A percentile compares a stretch with the other conserved stretches of the same genome.
These are phyloP conservation scores for Xiphorhynchus elegans DNA, from an alignment of 2,113 vertebrate genomes.

Conservation along the genomic window DNA sequence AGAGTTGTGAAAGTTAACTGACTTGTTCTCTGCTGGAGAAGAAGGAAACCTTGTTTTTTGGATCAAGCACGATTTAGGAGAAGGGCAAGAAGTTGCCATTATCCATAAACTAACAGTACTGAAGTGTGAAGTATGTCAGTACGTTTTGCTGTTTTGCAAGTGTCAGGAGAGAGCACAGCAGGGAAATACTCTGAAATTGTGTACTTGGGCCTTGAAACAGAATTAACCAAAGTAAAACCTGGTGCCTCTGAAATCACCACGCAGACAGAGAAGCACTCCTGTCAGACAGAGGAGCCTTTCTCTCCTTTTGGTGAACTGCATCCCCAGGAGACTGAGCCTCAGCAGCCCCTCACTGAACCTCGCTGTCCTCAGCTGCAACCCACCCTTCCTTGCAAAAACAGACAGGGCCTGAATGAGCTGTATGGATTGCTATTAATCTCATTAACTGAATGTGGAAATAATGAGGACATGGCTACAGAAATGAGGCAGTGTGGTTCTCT, in stretches of 20 bases:
- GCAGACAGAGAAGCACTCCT: fast-evolving
- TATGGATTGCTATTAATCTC: neutral
- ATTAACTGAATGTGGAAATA: neutral
- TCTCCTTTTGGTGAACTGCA: fast-evolving
- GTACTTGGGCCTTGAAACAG: fast-evolving
- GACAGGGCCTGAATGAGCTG: neutral
- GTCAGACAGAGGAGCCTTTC: fast-evolving
- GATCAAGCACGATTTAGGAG: fast-evolving
- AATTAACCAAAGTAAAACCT: fast-evolving
- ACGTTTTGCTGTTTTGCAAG: no score
- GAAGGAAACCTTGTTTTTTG: fast-evolving
- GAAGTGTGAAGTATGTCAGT: neutral
- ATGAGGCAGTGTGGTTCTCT: neutral
- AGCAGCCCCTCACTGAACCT: fast-evolving
- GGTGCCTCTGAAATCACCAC: no score
- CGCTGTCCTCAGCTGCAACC: fast-evolving
- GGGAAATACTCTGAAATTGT: neutral
- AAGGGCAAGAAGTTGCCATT: fast-evolving
- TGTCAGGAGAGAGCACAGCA: fast-evolving
- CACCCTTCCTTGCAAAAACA: fast-evolving
- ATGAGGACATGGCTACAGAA: neutral
- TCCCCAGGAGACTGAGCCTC: fast-evolving
- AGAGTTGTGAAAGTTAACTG: fast-evolving
- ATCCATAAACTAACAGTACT: fast-evolving
- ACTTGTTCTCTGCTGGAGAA: fast-evolving